Evolutionary conservation across 2,113 vertebrate species (phyloP).

Genomic region (Enhydra lutris): DNA sequence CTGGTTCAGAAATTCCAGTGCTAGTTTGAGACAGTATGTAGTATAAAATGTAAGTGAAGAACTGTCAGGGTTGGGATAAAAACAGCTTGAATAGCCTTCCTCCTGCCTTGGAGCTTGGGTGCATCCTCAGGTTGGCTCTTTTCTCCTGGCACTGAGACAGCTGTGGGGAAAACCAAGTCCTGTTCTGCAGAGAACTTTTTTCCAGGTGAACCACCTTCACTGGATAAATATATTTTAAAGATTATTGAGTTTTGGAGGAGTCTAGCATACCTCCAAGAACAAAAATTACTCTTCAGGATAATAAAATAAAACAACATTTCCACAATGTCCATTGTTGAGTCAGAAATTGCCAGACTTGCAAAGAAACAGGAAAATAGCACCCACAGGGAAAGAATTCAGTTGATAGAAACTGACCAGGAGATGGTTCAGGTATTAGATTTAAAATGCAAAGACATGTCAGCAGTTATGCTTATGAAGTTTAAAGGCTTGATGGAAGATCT

Average conservation of each 20-base stretch:
- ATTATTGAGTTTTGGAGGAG: not conserved
- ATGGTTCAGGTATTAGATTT: not conserved
- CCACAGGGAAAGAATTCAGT: not conserved
- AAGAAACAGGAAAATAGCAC: not conserved
- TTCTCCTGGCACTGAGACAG: no score
- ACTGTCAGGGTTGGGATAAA: not conserved
- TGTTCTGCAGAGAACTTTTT: no score
- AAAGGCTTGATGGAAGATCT: slow-evolving; percentile 37
- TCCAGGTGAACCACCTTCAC: no score
- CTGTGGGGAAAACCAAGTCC: no score
- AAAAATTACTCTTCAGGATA: not conserved
- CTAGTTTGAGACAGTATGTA: not conserved
- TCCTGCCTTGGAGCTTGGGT: no score
- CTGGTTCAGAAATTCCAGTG: not conserved
- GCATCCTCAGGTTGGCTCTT: no score
- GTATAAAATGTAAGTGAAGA: not conserved
- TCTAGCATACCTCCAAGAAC: not conserved
- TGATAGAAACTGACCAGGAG: not conserved
- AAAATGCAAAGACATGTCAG: not conserved
- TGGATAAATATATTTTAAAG: not conserved
- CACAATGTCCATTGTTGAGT: not conserved
- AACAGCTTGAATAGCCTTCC: not conserved
- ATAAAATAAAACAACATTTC: not conserved
- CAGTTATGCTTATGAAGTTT: not conserved
- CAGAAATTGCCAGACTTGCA: not conserved